Evolutionary conservation across 2,888 invertebrate species (phyloP).

Genomic region (Pterobdella sp.): DNA sequence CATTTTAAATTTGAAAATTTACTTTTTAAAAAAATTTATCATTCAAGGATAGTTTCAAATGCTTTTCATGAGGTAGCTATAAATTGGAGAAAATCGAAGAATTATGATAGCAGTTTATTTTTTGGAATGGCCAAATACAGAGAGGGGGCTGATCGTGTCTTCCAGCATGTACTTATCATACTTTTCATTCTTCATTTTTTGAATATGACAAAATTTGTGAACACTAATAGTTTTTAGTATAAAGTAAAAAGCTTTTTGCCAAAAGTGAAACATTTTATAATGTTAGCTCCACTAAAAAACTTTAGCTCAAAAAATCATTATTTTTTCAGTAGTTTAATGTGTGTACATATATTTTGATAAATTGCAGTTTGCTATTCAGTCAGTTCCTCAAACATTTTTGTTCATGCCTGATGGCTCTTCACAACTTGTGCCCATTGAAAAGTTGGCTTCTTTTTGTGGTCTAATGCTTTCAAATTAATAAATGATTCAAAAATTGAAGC

Average conservation of each 20-base stretch:
- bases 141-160: not conserved
- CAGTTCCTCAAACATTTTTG: no score
- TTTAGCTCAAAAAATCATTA: no score
- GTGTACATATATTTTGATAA: no score
- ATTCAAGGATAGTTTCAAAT: not conserved
- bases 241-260: no score
- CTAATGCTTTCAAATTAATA: not conserved
- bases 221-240: no score
- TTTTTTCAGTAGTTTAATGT: no score
- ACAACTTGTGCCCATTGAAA: constrained; percentile 20
- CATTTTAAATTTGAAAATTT: not conserved
- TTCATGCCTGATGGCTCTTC: no score
- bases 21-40: not conserved
- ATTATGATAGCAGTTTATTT: constrained; percentile 12
- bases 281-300: no score
- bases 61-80: constrained; percentile 7
- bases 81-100: constrained; percentile 10
- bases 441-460: constrained; percentile 6
- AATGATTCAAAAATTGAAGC: not conserved
- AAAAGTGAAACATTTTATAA: no score
- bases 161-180: constrained; percentile 3
- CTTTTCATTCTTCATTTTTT: not conserved
- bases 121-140: constrained; percentile 14
- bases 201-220: no score
- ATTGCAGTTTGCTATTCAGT: no score